phyloP scores from a whole-genome alignment of 2,797 vertebrate genomes.

The Heterohyrax brucei region DNA sequence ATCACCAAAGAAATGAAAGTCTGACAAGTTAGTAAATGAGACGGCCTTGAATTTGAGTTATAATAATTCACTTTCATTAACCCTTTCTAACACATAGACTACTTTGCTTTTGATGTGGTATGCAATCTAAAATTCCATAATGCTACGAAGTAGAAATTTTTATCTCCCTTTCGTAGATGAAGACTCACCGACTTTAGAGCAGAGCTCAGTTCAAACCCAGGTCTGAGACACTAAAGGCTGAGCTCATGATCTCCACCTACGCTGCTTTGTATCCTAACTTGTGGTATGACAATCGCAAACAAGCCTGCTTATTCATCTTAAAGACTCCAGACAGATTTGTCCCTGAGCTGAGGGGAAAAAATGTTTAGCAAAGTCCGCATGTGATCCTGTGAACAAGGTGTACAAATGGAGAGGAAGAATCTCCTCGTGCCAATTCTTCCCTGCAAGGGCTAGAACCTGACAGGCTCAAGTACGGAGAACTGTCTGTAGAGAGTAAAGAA shows the following conservation, averaged over 20 bases:
- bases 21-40: neutral
- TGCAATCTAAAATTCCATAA: constrained; percentile 54
- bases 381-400: neutral
- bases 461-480: constrained; percentile 40
- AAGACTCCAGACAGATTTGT: neutral
- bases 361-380: neutral
- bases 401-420: neutral
- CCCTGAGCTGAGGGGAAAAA: neutral
- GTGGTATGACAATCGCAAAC: neutral
- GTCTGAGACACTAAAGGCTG: neutral
- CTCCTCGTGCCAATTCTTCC: neutral
- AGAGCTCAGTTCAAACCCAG: neutral
- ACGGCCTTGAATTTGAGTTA: neutral
- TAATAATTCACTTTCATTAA: constrained; percentile 17
- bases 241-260: neutral
- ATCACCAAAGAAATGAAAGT: constrained; percentile 42
- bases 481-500: constrained; percentile 74
- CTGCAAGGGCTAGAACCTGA: neutral
- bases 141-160: neutral
- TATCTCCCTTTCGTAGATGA: neutral
- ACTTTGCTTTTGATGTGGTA: neutral
- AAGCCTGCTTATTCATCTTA: neutral
- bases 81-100: constrained; percentile 13
- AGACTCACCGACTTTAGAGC: neutral
- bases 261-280: neutral